phyloP scores from a whole-genome alignment of 2,888 invertebrate genomes.

The Lycophotia porphyrea region DNA sequence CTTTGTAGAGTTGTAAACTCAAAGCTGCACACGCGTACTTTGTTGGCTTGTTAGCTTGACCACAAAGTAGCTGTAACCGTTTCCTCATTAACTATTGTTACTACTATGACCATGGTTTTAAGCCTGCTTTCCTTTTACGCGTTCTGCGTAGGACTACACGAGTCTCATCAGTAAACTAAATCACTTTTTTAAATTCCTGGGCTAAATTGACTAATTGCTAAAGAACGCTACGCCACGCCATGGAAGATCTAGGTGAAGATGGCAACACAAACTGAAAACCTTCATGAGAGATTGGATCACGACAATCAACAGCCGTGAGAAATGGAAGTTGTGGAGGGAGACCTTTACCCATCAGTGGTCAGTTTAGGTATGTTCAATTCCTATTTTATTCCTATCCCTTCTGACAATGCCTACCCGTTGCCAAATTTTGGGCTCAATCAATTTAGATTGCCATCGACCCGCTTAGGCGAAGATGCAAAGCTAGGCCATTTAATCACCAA shows the following conservation, averaged over 20 bases:
- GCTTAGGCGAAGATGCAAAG: no score
- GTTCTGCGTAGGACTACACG: neutral
- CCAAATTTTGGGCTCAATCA: no score
- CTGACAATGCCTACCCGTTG: no score
- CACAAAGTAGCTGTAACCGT: conserved; percentile 26
- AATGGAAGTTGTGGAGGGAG: no score
- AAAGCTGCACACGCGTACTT: neutral
- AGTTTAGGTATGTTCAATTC: no score
- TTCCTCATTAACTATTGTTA: conserved; percentile 9
- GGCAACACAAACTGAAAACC: neutral
- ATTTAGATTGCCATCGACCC: no score
- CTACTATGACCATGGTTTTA: neutral
- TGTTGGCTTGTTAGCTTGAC: neutral
- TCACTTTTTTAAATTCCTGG: no score
- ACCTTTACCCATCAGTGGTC: no score
- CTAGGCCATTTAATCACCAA: no score
- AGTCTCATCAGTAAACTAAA: neutral
- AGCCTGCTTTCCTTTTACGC: neutral
- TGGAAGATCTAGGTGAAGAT: neutral
- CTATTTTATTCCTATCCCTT: no score
- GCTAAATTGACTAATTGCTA: neutral
- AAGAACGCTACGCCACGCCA: neutral
- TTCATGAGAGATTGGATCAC: no score
- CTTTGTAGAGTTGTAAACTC: neutral
- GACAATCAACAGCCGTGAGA: no score